Evolutionary conservation across 1,140 invertebrate genomes (phyloP).

Genomic region (Microplitis mediator): DNA sequence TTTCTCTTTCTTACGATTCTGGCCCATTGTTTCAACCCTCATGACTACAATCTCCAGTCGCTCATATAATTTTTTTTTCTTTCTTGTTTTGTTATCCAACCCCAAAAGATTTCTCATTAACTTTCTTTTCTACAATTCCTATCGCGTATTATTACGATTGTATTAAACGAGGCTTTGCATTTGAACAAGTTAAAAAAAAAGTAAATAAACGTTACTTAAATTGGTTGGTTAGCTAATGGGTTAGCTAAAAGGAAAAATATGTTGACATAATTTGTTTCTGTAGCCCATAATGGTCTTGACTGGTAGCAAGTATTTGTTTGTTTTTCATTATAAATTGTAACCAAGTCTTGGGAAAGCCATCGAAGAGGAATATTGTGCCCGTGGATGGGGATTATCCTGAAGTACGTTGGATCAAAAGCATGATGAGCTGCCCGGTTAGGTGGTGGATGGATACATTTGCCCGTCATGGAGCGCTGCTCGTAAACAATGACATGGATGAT

Average conservation of each 20-base stretch:
- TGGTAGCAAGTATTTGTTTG: too few species aligned
- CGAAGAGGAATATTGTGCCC: neutral
- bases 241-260: too few species aligned
- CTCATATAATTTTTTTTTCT: constrained; percentile 17
- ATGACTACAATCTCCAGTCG: constrained; percentile 18
- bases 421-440: constrained; percentile 8
- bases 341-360: neutral
- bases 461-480: constrained; percentile 45
- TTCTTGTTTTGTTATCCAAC: neutral
- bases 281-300: too few species aligned
- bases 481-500: constrained; percentile 46
- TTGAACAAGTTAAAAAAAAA: neutral
- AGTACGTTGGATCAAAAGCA: neutral
- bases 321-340: too few species aligned
- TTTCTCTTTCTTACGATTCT: neutral
- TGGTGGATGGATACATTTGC: constrained; percentile 32
- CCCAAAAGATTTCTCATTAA: constrained; percentile 24
- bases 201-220: neutral
- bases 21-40: neutral
- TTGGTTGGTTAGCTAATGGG: too few species aligned
- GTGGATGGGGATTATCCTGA: neutral
- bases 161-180: neutral
- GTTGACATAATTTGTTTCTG: too few species aligned
- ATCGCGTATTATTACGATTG: constrained; percentile 19
- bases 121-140: neutral